Conservation (phyloP, 2,888 invertebrate species). For the Caenorhabditis imperialis region DNA sequence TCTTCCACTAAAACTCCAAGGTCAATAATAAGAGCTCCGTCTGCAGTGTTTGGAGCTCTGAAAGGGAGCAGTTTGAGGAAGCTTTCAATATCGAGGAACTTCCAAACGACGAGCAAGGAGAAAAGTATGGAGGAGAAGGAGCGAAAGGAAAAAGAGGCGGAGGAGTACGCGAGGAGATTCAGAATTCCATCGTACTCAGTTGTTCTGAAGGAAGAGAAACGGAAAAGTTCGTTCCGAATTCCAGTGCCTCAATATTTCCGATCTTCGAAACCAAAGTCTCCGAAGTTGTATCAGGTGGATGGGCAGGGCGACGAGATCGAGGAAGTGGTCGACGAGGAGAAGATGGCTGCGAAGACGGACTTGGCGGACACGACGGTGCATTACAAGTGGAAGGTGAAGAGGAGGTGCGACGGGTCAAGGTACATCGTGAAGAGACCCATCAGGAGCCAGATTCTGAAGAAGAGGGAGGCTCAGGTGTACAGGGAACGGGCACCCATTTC, state of each 20-base stretch:
- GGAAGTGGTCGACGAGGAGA: slow-evolving; percentile 54
- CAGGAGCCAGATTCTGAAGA: slow-evolving; percentile 81
- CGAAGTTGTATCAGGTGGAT: slow-evolving; percentile 33
- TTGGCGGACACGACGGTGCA: slow-evolving; percentile 44
- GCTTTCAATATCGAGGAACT: slow-evolving; percentile 40
- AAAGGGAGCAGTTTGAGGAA: slow-evolving; percentile 48
- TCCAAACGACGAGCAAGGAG: slow-evolving; percentile 28
- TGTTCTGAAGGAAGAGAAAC: slow-evolving; percentile 51
- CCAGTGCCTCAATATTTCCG: slow-evolving; percentile 52
- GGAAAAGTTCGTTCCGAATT: slow-evolving; percentile 41
- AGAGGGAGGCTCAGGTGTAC: slow-evolving; percentile 83
- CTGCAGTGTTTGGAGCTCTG: slow-evolving; percentile 44
- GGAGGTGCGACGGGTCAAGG: slow-evolving; percentile 85
- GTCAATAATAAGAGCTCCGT: slow-evolving; percentile 34
- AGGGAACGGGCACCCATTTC: slow-evolving; percentile 84
- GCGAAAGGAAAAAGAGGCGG: slow-evolving; percentile 38
- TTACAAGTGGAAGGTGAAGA: slow-evolving; percentile 80
- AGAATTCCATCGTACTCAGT: slow-evolving; percentile 54
- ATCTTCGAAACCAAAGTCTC: slow-evolving; percentile 24
- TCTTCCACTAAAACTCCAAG: slow-evolving; percentile 20
- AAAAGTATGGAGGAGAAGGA: slow-evolving; percentile 39
- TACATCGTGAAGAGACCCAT: slow-evolving; percentile 86
- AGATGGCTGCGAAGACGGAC: slow-evolving; percentile 42
- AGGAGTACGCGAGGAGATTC: slow-evolving; percentile 51
- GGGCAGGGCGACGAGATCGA: slow-evolving; percentile 46